A percentile compares a stretch with the other conserved stretches of the same genome.
phyloP scores from a whole-genome alignment of 2,797 vertebrate species.

The Epinephelus awoara region DNA sequence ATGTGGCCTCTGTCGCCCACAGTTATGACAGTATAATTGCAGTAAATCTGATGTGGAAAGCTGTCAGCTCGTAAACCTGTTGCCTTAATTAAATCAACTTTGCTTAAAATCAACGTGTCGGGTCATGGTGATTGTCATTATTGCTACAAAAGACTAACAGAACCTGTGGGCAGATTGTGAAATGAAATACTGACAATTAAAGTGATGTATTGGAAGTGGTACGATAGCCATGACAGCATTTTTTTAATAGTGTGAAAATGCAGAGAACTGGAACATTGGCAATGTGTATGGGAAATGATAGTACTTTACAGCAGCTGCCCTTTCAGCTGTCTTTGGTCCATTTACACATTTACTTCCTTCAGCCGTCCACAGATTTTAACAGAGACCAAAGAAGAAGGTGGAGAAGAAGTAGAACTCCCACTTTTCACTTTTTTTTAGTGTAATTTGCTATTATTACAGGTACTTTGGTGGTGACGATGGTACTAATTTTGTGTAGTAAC shows the following conservation, averaged over 20 bases:
- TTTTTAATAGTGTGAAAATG: not conserved
- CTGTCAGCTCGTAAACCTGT: not conserved
- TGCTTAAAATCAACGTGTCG: not conserved
- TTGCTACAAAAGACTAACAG: not conserved
- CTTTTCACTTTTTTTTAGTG: not conserved
- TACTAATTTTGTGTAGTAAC: not conserved
- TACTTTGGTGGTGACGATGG: not conserved
- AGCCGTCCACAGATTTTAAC: not conserved
- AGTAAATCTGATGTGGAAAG: not conserved
- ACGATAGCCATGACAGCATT: not conserved
- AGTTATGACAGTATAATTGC: not conserved
- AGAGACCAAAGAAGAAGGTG: not conserved
- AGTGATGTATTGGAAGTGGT: not conserved
- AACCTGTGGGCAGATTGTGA: not conserved
- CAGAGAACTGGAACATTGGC: not conserved
- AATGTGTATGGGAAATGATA: not conserved
- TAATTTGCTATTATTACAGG: not conserved
- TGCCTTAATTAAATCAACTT: not conserved
- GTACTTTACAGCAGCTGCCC: not conserved
- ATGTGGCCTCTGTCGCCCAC: not conserved
- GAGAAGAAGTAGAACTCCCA: not conserved
- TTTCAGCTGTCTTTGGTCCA: not conserved
- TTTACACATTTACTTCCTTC: not conserved
- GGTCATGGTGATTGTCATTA: not conserved
- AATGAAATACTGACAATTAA: not conserved